phyloP scores from a whole-genome alignment of 2,797 vertebrate genomes.

The Manis pentadactyla region DNA sequence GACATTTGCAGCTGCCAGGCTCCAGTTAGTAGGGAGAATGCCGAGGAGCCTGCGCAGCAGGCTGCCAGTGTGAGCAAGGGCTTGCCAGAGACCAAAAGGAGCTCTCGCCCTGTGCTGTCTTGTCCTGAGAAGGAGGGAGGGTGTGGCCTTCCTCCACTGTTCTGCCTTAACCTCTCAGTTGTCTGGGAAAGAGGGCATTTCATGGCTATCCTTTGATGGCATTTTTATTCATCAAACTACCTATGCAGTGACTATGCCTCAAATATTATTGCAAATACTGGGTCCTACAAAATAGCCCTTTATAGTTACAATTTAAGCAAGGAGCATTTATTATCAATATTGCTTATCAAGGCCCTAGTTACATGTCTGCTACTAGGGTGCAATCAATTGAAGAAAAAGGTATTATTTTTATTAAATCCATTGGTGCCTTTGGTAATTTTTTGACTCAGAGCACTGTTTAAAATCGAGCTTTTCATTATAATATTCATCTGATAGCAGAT shows the following conservation, averaged over 20 bases:
- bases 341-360: not conserved
- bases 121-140: not conserved
- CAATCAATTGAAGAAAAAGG: not conserved
- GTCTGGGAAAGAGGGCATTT: not conserved
- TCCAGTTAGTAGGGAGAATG: not conserved
- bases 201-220: not conserved
- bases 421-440: not conserved
- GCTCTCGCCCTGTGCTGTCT: accelerated
- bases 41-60: not conserved
- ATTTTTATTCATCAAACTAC: not conserved
- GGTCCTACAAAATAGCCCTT: not conserved
- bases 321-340: not conserved
- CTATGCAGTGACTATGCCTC: accelerated
- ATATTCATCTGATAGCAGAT: not conserved
- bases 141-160: accelerated
- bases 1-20: not conserved
- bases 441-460: not conserved
- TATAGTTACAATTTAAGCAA: not conserved
- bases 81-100: accelerated
- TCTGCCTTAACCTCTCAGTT: not conserved
- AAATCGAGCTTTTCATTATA: not conserved
- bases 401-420: not conserved
- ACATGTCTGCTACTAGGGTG: not conserved
- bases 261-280: accelerated
- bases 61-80: not conserved